Evolutionary conservation across 2,797 vertebrate genomes (phyloP).

Genomic region (Arrhamphus sclerolepis): DNA sequence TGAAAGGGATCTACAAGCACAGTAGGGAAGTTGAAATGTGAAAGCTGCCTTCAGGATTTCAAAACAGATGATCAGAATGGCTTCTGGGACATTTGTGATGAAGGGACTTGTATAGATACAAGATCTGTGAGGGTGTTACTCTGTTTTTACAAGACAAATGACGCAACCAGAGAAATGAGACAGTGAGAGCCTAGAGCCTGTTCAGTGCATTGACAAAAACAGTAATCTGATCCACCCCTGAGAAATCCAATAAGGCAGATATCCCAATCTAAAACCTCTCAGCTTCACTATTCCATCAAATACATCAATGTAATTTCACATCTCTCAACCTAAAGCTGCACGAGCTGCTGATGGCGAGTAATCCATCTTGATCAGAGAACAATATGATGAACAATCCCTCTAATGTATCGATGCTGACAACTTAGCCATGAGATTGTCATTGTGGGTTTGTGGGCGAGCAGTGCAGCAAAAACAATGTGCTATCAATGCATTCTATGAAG

Average conservation of each 20-base stretch:
- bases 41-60: constrained; percentile 26
- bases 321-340: constrained; percentile 46
- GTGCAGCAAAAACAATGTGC: constrained; percentile 58
- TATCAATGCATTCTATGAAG: constrained; percentile 52
- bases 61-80: constrained; percentile 41
- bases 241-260: constrained; percentile 69
- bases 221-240: constrained; percentile 64
- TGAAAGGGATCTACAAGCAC: constrained; percentile 38
- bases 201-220: constrained; percentile 47
- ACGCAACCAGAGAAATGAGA: constrained; percentile 36
- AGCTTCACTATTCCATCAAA: constrained; percentile 65
- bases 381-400: constrained; percentile 62
- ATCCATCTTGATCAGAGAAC: constrained; percentile 71
- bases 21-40: constrained; percentile 36
- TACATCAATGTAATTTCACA: constrained; percentile 62
- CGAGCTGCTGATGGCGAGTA: constrained; percentile 55
- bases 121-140: constrained; percentile 35
- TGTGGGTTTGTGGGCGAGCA: constrained; percentile 64
- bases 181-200: constrained; percentile 41
- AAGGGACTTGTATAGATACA: constrained; percentile 18
- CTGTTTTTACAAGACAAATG: constrained; percentile 49
- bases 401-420: constrained; percentile 72
- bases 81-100: constrained; percentile 40
- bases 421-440: constrained; percentile 59
- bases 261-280: constrained; percentile 70